Evolutionary conservation across 2,888 invertebrate species (phyloP).

Genomic region (Octonoba sinensis): DNA sequence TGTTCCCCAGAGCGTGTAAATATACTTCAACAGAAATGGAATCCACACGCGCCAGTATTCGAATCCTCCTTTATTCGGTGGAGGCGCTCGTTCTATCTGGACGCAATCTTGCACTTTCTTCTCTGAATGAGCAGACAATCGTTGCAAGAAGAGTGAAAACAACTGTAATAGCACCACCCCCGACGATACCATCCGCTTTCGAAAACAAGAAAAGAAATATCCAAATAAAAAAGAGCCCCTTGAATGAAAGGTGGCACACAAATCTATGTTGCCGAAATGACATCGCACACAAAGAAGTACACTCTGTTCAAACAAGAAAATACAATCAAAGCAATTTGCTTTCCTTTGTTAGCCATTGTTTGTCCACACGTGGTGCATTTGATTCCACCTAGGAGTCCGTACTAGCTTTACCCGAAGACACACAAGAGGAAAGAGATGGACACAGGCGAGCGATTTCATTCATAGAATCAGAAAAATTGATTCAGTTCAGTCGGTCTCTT

Average conservation of each 20-base stretch:
- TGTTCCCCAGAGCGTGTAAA: too few species aligned
- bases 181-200: conserved; percentile 32
- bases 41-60: too few species aligned
- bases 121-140: conserved; percentile 19
- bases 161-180: conserved; percentile 46
- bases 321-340: conserved; percentile 21
- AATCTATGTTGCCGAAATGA: conserved; percentile 26
- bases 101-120: conserved; percentile 23
- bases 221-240: background rate
- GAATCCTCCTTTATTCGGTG: too few species aligned
- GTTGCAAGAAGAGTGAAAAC: conserved; percentile 42
- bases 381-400: too few species aligned
- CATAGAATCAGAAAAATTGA: conserved; percentile 25
- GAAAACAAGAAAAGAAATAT: conserved; percentile 1
- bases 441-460: conserved; percentile 43
- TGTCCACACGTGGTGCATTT: conserved; percentile 22
- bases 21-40: too few species aligned
- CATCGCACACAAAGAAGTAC: conserved; percentile 33
- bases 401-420: too few species aligned
- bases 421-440: conserved; percentile 11
- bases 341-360: conserved; percentile 46
- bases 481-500: conserved; percentile 32
- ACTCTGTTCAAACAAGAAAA: conserved; percentile 47
- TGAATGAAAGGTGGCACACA: conserved; percentile 8
- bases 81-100: too few species aligned